Evolutionary conservation across 2,888 invertebrate species (phyloP).

Genomic region (Rhyacophila evoluta): DNA sequence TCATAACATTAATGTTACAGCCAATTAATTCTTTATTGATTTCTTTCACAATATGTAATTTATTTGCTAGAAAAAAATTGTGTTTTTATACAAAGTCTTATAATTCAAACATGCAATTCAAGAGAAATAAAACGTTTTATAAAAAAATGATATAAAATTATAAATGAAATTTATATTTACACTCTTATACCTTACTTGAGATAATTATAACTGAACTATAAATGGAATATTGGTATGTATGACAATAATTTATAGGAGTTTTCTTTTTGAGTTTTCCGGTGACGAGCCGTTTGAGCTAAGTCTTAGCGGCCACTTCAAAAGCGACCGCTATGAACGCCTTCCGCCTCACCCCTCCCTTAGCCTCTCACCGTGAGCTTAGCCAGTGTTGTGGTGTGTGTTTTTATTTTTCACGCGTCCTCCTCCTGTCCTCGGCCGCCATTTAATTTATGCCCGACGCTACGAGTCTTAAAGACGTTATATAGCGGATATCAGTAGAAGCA

Average conservation of each 20-base stretch:
- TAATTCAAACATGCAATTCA: too few species aligned
- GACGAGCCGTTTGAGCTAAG: neutral
- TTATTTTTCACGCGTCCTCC: constrained; percentile 19
- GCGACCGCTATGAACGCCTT: constrained; percentile 1
- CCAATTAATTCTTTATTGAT: too few species aligned
- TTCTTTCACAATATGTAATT: too few species aligned
- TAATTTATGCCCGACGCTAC: constrained; percentile 7
- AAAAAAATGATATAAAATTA: too few species aligned
- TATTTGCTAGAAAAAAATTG: too few species aligned
- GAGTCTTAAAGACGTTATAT: neutral
- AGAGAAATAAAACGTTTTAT: too few species aligned
- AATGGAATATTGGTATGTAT: too few species aligned
- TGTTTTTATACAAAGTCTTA: too few species aligned
- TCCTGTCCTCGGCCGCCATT: constrained; percentile 7
- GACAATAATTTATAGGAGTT: neutral
- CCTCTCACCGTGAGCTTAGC: neutral
- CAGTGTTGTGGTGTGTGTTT: constrained; percentile 6
- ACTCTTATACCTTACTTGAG: too few species aligned
- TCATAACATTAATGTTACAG: too few species aligned
- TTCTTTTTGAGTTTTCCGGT: neutral
- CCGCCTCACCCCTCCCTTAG: neutral
- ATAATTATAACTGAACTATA: too few species aligned
- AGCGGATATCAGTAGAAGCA: neutral
- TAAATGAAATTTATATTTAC: too few species aligned
- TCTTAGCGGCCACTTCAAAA: constrained; percentile 20